These are phyloP conservation scores for Latheticus oryzae DNA, from an alignment of 2,888 invertebrate genomes.

Conservation along the genomic window DNA sequence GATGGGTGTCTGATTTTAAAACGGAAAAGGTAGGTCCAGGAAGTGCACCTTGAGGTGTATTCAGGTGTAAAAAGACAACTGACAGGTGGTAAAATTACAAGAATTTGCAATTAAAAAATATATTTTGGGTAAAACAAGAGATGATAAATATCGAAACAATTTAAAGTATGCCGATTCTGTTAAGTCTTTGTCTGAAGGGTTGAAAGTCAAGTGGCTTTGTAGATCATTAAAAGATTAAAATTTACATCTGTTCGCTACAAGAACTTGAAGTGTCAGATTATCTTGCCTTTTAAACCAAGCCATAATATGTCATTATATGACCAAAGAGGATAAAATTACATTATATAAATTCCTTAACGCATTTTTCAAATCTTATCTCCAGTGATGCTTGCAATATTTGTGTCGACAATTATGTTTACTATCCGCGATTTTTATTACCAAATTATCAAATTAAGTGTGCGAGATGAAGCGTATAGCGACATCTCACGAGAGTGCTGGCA, in stretches of 20 bases:
- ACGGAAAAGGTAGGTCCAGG: slow-evolving; percentile 25
- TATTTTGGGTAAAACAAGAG: not conserved
- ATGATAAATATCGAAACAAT: no score
- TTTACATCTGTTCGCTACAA: no score
- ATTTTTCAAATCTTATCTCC: no score
- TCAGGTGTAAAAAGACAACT: slow-evolving; percentile 16
- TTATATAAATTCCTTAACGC: no score
- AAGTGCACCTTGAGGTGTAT: slow-evolving; percentile 12
- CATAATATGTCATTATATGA: not conserved
- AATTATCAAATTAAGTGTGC: slow-evolving; percentile 17
- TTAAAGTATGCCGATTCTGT: not conserved
- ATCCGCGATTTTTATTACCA: slow-evolving; percentile 15
- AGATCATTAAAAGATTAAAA: slow-evolving; percentile 2
- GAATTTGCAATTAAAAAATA: not conserved
- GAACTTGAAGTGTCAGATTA: slow-evolving; percentile 19
- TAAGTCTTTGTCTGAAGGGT: not conserved
- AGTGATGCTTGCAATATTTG: no score
- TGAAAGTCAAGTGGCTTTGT: slow-evolving; percentile 1
- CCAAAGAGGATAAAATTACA: slow-evolving; percentile 2
- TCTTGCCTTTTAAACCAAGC: slow-evolving; percentile 4
- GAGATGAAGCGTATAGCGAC: no score
- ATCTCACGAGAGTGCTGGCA: not conserved
- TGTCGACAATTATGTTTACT: slow-evolving; percentile 10
- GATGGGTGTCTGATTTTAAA: slow-evolving; percentile 16
- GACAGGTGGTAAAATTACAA: slow-evolving; percentile 10